Conservation (phyloP, 2,797 vertebrate genomes). For the Uromys caudimaculatus region DNA sequence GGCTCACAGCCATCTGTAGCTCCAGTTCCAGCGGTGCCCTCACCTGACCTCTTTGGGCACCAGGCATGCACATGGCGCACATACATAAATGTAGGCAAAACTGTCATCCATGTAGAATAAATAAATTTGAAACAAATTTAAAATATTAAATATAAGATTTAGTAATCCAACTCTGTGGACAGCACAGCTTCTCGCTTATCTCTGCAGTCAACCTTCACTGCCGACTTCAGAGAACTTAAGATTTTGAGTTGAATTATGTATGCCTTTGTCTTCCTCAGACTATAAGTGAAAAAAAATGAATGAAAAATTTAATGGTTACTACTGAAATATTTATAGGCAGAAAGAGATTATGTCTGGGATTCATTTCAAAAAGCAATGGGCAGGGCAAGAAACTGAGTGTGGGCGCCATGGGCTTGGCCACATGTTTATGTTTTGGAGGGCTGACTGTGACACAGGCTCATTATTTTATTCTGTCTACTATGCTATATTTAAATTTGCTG, state of each 20-base stretch:
- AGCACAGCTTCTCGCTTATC: not conserved
- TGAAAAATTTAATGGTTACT: conserved; percentile 68
- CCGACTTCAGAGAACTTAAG: conserved; percentile 31
- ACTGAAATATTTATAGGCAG: conserved; percentile 76
- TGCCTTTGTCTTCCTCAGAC: conserved; percentile 68
- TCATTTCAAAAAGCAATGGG: conserved; percentile 51
- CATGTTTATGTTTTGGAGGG: not conserved
- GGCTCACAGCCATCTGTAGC: not conserved
- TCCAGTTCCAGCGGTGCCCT: not conserved
- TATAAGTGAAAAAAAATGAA: conserved; percentile 64
- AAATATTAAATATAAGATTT: not conserved
- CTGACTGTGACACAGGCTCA: not conserved
- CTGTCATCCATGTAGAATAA: not conserved
- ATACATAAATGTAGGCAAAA: not conserved
- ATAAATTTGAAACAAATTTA: not conserved
- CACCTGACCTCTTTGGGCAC: not conserved
- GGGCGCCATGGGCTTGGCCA: not conserved
- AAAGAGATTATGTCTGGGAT: conserved; percentile 45
- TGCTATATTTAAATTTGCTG: conserved; percentile 7
- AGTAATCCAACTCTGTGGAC: conserved; percentile 14
- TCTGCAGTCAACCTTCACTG: not conserved
- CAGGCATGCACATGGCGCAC: not conserved
- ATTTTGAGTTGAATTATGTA: conserved; percentile 75
- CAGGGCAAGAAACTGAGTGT: not conserved
- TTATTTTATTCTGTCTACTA: conserved; percentile 35